Evolutionary conservation across 2,888 invertebrate genomes (phyloP).

Genomic region (Tachina lurida): DNA sequence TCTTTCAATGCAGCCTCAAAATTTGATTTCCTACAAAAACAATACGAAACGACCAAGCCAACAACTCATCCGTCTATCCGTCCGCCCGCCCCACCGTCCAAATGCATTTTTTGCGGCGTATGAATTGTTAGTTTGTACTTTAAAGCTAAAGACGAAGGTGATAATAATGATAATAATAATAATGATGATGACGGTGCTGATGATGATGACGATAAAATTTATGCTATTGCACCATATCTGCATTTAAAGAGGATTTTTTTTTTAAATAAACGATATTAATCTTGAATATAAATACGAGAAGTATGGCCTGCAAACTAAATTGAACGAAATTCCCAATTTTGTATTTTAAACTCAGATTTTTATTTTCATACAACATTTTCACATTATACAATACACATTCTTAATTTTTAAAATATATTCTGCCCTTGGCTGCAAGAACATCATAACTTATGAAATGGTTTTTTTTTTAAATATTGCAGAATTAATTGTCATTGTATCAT

Average conservation of each 20-base stretch:
- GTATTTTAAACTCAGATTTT: no score
- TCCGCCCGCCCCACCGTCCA: conserved; percentile 6
- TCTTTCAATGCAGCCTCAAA: conserved; percentile 62
- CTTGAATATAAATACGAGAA: conserved; percentile 37
- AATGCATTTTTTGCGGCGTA: conserved; percentile 32
- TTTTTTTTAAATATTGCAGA: no score
- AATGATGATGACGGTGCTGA: not conserved
- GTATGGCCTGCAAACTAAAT: not conserved
- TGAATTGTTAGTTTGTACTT: conserved; percentile 29
- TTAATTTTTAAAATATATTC: no score
- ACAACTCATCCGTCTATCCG: conserved; percentile 27
- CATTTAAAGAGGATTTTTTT: conserved; percentile 54
- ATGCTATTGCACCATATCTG: conserved; percentile 43
- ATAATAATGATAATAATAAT: conserved; percentile 31
- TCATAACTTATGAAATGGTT: no score
- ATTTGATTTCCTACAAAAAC: conserved; percentile 67
- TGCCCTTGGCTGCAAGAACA: no score
- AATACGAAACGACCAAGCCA: conserved; percentile 34
- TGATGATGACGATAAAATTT: conserved; percentile 23
- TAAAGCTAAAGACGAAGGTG: conserved; percentile 62
- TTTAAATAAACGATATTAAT: conserved; percentile 63
- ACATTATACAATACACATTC: no score
- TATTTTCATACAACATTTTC: no score
- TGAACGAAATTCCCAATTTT: not conserved
- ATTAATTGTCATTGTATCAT: no score